Percentiles rank a stretch among this genome's conserved stretches.
Evolutionary conservation across 1,140 invertebrate genomes (phyloP).

Genomic region (Akabosia matsudoensis): DNA sequence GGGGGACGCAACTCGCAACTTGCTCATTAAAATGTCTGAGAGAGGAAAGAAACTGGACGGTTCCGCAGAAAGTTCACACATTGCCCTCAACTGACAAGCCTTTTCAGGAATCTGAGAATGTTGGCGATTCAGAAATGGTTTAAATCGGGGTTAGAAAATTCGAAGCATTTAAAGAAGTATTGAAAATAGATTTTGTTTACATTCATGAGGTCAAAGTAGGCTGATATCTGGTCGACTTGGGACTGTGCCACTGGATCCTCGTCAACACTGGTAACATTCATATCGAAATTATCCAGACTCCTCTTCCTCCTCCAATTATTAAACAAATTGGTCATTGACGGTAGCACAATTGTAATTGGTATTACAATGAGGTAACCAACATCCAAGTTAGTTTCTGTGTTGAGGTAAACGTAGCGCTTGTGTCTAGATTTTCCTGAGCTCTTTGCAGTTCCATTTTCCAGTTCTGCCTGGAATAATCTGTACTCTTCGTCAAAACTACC

Average conservation of each 20-base stretch:
- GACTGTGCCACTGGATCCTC: constrained; percentile 35
- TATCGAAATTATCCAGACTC: neutral
- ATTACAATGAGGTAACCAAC: constrained; percentile 41
- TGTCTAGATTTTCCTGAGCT: neutral
- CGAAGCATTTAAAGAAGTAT: neutral
- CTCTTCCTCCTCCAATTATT: constrained; percentile 28
- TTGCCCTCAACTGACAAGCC: constrained; percentile 48
- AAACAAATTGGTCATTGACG: constrained; percentile 44
- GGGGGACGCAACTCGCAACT: constrained; percentile 36
- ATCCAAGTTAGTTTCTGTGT: constrained; percentile 36
- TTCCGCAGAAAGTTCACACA: constrained; percentile 49
- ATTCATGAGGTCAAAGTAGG: constrained; percentile 44
- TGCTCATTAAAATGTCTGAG: constrained; percentile 47
- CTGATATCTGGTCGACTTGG: constrained; percentile 34
- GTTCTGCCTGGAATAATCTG: neutral
- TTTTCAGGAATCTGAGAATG: constrained; percentile 46
- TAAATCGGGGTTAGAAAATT: neutral
- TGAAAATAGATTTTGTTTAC: constrained; percentile 27
- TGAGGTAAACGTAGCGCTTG: constrained; percentile 42
- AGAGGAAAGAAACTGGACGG: constrained; percentile 48
- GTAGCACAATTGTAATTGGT: constrained; percentile 41
- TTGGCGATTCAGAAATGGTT: neutral
- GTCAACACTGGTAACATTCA: neutral
- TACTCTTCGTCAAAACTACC: neutral
- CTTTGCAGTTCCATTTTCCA: neutral